A percentile compares a stretch with the other conserved stretches of the same genome.
These are phyloP conservation scores for Ichneumoninae sp. DNA, from an alignment of 2,888 invertebrate genomes.

Conservation along the genomic window DNA sequence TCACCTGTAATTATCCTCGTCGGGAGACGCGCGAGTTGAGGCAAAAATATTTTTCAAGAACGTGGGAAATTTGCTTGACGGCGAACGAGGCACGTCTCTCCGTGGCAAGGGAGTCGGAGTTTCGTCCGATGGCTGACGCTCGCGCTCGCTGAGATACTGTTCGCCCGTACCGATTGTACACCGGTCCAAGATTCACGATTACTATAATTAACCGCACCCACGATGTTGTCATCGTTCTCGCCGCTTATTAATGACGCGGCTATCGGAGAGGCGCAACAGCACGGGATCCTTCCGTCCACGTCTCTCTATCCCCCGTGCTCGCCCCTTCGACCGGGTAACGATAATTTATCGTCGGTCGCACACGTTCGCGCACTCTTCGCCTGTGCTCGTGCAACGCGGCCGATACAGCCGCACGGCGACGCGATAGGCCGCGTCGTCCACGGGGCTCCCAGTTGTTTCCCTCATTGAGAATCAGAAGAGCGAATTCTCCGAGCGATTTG, in stretches of 20 bases:
- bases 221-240: conserved; percentile 74
- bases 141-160: neutral
- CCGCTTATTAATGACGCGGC: conserved; percentile 76
- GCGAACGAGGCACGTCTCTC: conserved; percentile 24
- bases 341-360: conserved; percentile 62
- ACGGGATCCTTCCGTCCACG: neutral
- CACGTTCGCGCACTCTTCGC: conserved; percentile 74
- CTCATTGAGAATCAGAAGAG: conserved; percentile 79
- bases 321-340: conserved; percentile 28
- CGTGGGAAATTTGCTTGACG: conserved; percentile 60
- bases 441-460: conserved; percentile 67
- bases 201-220: conserved; percentile 76
- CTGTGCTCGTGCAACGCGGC: neutral
- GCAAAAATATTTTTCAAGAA: conserved; percentile 69
- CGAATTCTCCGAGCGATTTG: conserved; percentile 79
- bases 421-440: conserved; percentile 38
- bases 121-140: neutral
- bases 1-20: conserved; percentile 47
- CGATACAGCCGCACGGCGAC: conserved; percentile 59
- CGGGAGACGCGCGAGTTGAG: conserved; percentile 66
- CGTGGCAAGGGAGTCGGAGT: neutral
- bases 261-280: conserved; percentile 68
- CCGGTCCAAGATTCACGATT: conserved; percentile 65
- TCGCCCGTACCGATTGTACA: conserved; percentile 49
- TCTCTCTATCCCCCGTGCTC: conserved; percentile 17